Evolutionary conservation across 2,888 invertebrate species (phyloP).

Genomic region (Empis stercorea): DNA sequence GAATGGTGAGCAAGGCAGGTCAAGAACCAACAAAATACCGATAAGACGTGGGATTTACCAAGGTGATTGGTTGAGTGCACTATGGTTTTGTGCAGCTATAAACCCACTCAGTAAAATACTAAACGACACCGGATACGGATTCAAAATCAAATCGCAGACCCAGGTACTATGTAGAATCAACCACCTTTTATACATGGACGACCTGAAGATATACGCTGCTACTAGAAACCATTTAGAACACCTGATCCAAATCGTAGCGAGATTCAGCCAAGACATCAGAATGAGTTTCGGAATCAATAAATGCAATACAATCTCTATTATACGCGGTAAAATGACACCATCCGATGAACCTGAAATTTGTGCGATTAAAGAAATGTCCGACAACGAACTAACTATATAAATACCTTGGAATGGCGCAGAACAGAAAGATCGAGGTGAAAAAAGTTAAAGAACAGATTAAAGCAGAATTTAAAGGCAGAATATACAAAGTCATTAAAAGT

Average conservation of each 20-base stretch:
- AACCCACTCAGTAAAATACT: conserved; percentile 8
- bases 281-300: conserved; percentile 10
- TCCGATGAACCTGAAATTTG: too few relatives aligned
- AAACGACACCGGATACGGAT: conserved; percentile 4
- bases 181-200: conserved; percentile 10
- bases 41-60: conserved; percentile 10
- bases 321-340: conserved; percentile 4
- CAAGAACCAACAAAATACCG: conserved; percentile 4
- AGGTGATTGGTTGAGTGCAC: conserved; percentile 6
- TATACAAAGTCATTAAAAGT: too few relatives aligned
- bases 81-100: too few relatives aligned
- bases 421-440: too few relatives aligned
- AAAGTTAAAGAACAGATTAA: too few relatives aligned
- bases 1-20: background rate
- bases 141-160: conserved; percentile 1
- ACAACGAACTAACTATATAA: too few relatives aligned
- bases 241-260: conserved; percentile 4
- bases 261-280: conserved; percentile 7
- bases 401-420: too few relatives aligned
- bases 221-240: conserved; percentile 2
- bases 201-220: conserved; percentile 8
- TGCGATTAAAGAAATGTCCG: too few relatives aligned
- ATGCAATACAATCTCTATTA: conserved; percentile 7
- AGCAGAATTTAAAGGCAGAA: too few relatives aligned
- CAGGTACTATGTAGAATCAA: background rate